These are phyloP conservation scores for Nothocercus julius DNA, from an alignment of 2,113 vertebrate species.

Conservation along the genomic window DNA sequence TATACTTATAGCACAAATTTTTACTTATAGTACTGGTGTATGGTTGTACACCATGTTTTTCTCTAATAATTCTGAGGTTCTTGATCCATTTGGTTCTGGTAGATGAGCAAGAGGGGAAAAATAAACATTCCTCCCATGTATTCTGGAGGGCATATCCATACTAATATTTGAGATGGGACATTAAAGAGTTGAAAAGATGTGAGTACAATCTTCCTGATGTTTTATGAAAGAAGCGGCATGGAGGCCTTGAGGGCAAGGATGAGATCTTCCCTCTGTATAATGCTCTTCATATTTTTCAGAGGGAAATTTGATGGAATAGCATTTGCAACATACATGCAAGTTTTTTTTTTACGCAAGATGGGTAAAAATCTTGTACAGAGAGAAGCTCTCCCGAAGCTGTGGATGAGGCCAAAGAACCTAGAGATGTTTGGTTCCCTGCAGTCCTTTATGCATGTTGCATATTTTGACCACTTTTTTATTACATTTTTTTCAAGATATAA, in stretches of 20 bases:
- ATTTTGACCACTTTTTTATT: not conserved
- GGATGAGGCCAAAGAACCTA: not conserved
- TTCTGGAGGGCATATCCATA: not conserved
- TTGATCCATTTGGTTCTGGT: not conserved
- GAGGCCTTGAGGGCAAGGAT: not conserved
- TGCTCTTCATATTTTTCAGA: not conserved
- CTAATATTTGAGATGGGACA: not conserved
- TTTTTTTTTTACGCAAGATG: not conserved
- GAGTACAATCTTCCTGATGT: not conserved
- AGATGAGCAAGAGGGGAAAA: not conserved
- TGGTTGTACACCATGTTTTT: not conserved
- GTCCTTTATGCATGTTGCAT: not conserved
- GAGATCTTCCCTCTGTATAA: not conserved
- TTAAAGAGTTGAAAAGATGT: not conserved
- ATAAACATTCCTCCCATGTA: not conserved
- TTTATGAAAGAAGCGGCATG: not conserved
- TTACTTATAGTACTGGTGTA: no score
- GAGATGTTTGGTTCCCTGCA: not conserved
- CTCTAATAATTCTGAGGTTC: conserved; percentile 6
- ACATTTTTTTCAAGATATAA: not conserved
- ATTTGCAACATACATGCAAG: not conserved
- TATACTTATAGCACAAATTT: not conserved
- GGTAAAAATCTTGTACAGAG: not conserved
- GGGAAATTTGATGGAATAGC: not conserved
- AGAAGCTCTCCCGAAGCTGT: not conserved